Conservation (phyloP, 2,888 invertebrate genomes). For the Opisthograptis luteolata region DNA sequence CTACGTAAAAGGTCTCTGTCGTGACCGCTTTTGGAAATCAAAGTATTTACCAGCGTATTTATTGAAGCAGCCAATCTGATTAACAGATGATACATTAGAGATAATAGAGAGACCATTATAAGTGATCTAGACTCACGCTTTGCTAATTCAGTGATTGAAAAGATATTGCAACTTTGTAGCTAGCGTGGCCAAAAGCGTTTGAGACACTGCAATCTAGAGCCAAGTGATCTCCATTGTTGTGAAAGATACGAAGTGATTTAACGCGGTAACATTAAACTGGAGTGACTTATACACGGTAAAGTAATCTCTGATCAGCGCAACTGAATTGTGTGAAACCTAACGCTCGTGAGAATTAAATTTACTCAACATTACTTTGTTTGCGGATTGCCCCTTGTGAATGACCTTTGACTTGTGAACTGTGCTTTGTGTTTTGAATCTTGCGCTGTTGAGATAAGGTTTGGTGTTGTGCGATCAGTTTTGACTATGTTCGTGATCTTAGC, state of each 20-base stretch:
- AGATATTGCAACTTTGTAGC: neutral
- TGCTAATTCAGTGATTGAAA: neutral
- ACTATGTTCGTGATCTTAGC: slow-evolving; percentile 80
- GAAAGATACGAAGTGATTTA: neutral
- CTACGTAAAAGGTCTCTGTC: no score
- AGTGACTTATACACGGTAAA: slow-evolving; percentile 7
- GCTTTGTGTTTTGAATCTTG: slow-evolving; percentile 22
- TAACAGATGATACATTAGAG: no score
- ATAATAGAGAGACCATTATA: no score
- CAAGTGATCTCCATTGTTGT: slow-evolving; percentile 11
- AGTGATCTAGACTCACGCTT: neutral
- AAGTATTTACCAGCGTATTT: neutral
- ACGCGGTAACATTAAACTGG: neutral
- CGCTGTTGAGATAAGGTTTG: slow-evolving; percentile 25
- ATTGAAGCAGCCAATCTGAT: neutral
- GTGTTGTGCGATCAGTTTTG: slow-evolving; percentile 43
- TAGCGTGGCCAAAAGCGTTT: neutral
- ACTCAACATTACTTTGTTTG: neutral
- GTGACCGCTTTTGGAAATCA: neutral
- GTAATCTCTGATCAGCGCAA: neutral
- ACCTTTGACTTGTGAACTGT: slow-evolving; percentile 21
- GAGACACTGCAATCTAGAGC: neutral
- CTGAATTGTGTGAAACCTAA: slow-evolving; percentile 4
- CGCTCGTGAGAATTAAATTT: slow-evolving; percentile 5
- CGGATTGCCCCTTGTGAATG: slow-evolving; percentile 13